A percentile compares a stretch with the other conserved stretches of the same genome.
Conservation (phyloP, 2,113 vertebrate genomes). For the Elephas maximus region DNA sequence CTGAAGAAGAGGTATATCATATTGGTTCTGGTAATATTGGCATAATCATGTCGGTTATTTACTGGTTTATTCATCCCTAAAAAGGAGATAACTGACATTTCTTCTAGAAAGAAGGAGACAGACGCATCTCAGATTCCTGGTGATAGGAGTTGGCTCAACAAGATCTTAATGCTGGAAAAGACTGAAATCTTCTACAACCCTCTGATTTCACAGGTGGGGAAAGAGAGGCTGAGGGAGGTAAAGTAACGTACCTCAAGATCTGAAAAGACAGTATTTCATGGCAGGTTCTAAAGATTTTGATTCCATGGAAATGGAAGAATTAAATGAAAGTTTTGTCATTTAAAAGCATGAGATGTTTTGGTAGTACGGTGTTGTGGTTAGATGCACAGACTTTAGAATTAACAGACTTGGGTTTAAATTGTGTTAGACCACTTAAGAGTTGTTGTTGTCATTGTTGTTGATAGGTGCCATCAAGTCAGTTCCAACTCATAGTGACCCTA, state of each 20-base stretch:
- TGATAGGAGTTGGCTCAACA: background rate
- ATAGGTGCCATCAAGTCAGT: too few relatives aligned
- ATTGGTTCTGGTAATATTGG: background rate
- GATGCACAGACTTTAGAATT: background rate
- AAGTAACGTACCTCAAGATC: background rate
- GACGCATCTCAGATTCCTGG: background rate
- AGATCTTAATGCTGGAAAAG: background rate
- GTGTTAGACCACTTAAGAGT: background rate
- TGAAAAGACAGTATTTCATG: background rate
- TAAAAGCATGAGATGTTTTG: background rate
- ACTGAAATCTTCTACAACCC: background rate
- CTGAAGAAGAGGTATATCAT: background rate
- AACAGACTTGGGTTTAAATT: background rate
- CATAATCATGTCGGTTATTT: background rate
- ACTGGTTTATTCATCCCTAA: background rate
- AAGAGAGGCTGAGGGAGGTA: background rate
- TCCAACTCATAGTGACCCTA: too few relatives aligned
- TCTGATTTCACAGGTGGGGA: background rate
- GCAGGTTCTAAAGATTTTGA: background rate
- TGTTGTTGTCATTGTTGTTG: too few relatives aligned
- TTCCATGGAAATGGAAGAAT: background rate
- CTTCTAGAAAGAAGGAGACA: background rate
- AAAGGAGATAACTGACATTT: background rate
- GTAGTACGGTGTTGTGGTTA: background rate
- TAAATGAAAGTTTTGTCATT: background rate